Conservation (phyloP, 2,797 vertebrate genomes). For the Ciconia nigra region DNA sequence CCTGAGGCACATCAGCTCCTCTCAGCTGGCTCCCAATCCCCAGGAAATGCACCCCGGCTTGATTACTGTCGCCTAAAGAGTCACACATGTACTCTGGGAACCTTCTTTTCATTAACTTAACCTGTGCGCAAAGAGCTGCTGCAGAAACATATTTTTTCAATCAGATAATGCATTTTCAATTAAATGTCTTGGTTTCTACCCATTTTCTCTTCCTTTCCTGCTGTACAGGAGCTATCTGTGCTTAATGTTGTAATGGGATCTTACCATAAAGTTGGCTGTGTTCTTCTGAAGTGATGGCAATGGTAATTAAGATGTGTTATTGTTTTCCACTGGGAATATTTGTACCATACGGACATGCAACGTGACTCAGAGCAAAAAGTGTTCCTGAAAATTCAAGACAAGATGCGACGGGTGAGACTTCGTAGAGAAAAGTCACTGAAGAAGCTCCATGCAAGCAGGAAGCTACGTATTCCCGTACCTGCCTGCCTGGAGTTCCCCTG, state of each 20-base stretch:
- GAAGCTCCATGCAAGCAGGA: neutral
- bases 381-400: neutral
- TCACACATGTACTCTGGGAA: constrained; percentile 11
- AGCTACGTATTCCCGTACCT: neutral
- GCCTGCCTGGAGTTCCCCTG: neutral
- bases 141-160: constrained; percentile 53
- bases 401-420: neutral
- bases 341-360: neutral
- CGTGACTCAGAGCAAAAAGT: neutral
- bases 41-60: constrained; percentile 48
- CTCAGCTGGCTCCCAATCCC: constrained; percentile 61
- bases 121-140: neutral
- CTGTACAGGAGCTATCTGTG: constrained; percentile 16
- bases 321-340: neutral
- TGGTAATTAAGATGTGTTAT: neutral
- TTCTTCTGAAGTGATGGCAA: neutral
- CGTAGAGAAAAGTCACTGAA: neutral
- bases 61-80: constrained; percentile 47
- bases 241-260: neutral
- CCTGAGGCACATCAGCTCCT: neutral
- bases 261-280: neutral
- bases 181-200: neutral
- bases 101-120: constrained; percentile 54
- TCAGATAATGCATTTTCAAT: constrained; percentile 33
- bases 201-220: constrained; percentile 4